These are phyloP conservation scores for Tetragonisca angustula DNA, from an alignment of 2,888 invertebrate genomes.

Conservation along the genomic window DNA sequence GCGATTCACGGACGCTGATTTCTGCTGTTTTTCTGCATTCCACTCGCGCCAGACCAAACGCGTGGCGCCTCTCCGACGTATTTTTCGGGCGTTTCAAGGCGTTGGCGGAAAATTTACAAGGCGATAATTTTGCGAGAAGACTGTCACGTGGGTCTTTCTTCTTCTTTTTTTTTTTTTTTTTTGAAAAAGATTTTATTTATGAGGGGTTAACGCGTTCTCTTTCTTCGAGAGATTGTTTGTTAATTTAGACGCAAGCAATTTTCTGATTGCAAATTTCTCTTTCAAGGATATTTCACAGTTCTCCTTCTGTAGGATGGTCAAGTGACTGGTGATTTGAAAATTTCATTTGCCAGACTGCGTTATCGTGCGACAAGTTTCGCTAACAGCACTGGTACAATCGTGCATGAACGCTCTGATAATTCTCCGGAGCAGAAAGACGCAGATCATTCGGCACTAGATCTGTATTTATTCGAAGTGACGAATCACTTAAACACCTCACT, in stretches of 20 bases:
- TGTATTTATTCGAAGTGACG: background rate
- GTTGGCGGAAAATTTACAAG: background rate
- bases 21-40: conserved; percentile 1
- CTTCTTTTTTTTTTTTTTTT: background rate
- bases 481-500: background rate
- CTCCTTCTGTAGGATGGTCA: no score
- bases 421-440: background rate
- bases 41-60: background rate
- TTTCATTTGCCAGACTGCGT: no score
- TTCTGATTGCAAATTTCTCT: no score
- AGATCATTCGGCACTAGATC: background rate
- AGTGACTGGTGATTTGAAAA: no score
- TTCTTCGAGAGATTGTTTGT: no score
- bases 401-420: background rate
- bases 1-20: conserved; percentile 59
- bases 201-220: background rate
- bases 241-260: no score
- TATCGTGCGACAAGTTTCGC: background rate
- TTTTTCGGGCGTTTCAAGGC: background rate
- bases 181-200: background rate
- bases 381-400: background rate
- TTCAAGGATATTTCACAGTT: no score
- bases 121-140: background rate
- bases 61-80: background rate
- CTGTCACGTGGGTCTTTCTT: background rate